These are phyloP conservation scores for Circaetus cinerascens DNA, from an alignment of 2,113 vertebrate species.

Conservation along the genomic window DNA sequence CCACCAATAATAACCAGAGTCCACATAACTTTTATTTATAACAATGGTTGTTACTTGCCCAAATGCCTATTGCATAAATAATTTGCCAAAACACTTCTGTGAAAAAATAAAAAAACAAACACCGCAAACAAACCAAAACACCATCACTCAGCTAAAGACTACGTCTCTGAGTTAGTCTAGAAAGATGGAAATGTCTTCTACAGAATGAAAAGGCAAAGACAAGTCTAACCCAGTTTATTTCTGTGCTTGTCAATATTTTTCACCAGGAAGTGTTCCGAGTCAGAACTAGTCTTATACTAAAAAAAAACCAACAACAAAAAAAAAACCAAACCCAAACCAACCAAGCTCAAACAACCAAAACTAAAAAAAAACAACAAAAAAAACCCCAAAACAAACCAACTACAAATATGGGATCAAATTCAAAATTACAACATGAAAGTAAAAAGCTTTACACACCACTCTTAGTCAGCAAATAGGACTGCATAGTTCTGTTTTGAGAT, in stretches of 20 bases:
- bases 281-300: background rate
- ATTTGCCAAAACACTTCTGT: background rate
- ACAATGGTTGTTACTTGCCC: background rate
- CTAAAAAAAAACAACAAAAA: background rate
- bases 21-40: background rate
- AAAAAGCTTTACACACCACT: background rate
- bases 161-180: background rate
- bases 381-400: fast-evolving
- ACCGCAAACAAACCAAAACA: background rate
- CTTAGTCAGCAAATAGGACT: background rate
- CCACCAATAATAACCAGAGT: background rate
- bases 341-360: background rate
- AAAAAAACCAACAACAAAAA: no score
- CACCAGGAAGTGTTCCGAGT: background rate
- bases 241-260: background rate
- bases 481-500: background rate
- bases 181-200: background rate
- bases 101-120: fast-evolving
- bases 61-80: background rate
- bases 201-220: background rate
- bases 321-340: background rate
- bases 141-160: background rate
- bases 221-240: background rate
- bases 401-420: background rate
- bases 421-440: background rate